Conservation (phyloP, 1,140 invertebrate species). For the Camponotus floridanus region DNA sequence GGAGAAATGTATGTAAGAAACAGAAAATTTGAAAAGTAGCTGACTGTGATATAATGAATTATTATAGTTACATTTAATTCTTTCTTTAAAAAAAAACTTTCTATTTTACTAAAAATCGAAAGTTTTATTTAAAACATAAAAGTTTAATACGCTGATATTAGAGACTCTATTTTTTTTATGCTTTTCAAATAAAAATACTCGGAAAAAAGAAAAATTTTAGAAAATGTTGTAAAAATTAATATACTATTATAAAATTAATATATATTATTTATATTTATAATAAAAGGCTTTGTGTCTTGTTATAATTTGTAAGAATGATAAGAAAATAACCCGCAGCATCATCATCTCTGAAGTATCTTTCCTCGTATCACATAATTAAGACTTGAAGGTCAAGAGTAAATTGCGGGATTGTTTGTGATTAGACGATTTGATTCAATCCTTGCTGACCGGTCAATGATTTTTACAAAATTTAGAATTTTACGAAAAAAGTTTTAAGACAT, state of each 20-base stretch:
- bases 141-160: not conserved
- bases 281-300: not conserved
- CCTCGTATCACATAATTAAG: not conserved
- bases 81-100: not conserved
- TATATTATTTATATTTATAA: not conserved
- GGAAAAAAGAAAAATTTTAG: not conserved
- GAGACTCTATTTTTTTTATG: not conserved
- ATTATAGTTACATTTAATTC: not conserved
- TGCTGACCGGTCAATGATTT: not conserved
- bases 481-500: too few relatives aligned
- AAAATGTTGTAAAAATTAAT: not conserved
- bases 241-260: not conserved
- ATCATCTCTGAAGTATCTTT: not conserved
- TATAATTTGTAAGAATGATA: not conserved
- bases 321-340: not conserved
- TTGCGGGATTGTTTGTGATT: slow-evolving; percentile 28
- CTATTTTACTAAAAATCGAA: not conserved
- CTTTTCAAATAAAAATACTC: not conserved
- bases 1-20: not conserved
- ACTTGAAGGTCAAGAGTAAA: slow-evolving; percentile 33
- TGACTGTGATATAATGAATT: not conserved
- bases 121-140: slow-evolving; percentile 1
- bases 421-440: not conserved
- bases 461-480: too few relatives aligned
- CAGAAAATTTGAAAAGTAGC: not conserved